Conservation (phyloP, 2,797 vertebrate genomes). For the Menidia menidia region DNA sequence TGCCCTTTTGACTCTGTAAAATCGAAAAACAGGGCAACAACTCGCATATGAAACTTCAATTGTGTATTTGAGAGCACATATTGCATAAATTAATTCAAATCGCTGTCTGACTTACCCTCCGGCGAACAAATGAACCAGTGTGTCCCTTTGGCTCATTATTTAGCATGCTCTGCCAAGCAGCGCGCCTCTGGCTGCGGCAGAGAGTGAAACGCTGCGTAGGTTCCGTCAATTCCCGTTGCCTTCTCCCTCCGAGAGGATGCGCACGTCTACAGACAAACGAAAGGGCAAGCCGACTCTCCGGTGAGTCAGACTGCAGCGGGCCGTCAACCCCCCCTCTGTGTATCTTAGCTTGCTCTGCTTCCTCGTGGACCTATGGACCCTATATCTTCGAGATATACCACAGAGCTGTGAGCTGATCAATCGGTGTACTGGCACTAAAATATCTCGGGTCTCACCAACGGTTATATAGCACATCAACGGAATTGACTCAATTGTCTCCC, state of each 20-base stretch:
- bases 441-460: conserved; percentile 5
- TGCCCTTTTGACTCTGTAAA: background rate
- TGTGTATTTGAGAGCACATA: background rate
- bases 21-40: background rate
- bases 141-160: conserved; percentile 98
- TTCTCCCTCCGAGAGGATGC: conserved; percentile 36
- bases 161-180: conserved; percentile 83
- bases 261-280: conserved; percentile 40
- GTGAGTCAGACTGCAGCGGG: conserved; percentile 68
- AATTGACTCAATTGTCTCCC: conserved; percentile 36
- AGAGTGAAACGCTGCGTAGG: conserved; percentile 34
- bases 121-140: conserved; percentile 96
- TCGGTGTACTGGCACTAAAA: background rate
- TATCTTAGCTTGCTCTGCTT: conserved; percentile 11
- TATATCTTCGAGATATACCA: conserved; percentile 5
- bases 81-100: background rate
- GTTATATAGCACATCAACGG: conserved; percentile 45
- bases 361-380: conserved; percentile 1
- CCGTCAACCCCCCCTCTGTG: conserved; percentile 32
- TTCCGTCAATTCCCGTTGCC: conserved; percentile 30
- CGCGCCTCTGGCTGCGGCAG: conserved; percentile 64
- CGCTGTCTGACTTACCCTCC: conserved; percentile 87
- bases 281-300: conserved; percentile 52
- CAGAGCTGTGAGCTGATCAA: background rate
- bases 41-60: fast-evolving